phyloP scores from a whole-genome alignment of 1,140 invertebrate species.

The Brachionus plicatilis region DNA sequence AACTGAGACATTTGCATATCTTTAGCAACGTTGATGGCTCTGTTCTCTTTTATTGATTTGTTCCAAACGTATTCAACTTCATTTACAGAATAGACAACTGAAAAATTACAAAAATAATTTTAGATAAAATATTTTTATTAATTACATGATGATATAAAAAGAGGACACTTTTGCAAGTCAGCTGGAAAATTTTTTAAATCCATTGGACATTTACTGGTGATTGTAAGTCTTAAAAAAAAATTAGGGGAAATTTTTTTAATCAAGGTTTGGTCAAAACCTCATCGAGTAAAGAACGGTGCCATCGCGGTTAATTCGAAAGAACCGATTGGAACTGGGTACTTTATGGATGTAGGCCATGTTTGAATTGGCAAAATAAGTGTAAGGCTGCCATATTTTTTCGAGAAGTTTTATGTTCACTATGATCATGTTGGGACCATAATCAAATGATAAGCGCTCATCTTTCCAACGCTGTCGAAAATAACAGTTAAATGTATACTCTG shows the following conservation, averaged over 20 bases:
- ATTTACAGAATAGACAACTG: constrained; percentile 26
- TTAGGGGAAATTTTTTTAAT: not conserved
- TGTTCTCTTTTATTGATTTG: constrained; percentile 40
- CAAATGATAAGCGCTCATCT: constrained; percentile 57
- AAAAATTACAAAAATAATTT: constrained; percentile 13
- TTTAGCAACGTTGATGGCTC: constrained; percentile 47
- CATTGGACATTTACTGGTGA: constrained; percentile 95
- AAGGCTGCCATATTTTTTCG: constrained; percentile 80
- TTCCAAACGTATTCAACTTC: constrained; percentile 41
- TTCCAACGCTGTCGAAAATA: constrained; percentile 74
- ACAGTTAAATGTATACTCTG: constrained; percentile 82
- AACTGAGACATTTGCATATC: constrained; percentile 52
- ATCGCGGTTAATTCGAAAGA: constrained; percentile 72
- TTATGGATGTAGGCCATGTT: constrained; percentile 66
- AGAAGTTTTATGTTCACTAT: constrained; percentile 54
- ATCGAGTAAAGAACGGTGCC: constrained; percentile 89
- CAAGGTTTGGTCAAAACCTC: constrained; percentile 62
- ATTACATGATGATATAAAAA: constrained; percentile 89
- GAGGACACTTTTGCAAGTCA: constrained; percentile 82
- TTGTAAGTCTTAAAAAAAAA: constrained; percentile 71
- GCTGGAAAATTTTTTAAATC: constrained; percentile 90
- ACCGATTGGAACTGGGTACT: constrained; percentile 87
- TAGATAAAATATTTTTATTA: constrained; percentile 47
- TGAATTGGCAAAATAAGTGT: constrained; percentile 81
- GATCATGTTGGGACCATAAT: constrained; percentile 46